A percentile compares a stretch with the other conserved stretches of the same genome.
Conservation (phyloP, 2,888 invertebrate species). For the Lasiommata megera region DNA sequence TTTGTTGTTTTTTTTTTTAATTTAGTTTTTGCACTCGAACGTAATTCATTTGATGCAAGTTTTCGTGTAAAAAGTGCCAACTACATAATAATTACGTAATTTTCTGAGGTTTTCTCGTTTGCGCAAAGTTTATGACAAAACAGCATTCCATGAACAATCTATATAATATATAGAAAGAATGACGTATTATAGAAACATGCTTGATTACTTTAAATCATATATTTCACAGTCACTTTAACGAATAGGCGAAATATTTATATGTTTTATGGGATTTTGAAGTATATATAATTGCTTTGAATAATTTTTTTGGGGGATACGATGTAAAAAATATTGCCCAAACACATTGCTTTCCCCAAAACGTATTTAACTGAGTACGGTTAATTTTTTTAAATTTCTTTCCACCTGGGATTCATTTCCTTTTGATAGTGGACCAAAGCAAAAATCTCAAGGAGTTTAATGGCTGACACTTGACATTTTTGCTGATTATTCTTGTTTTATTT, state of each 20-base stretch:
- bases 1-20: neutral
- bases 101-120: too few species aligned
- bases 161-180: too few species aligned
- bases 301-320: constrained; percentile 18
- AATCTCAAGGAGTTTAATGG: constrained; percentile 72
- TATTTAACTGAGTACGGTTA: neutral
- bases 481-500: constrained; percentile 14
- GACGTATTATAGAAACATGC: too few species aligned
- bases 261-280: neutral
- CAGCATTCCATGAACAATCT: too few species aligned
- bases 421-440: constrained; percentile 47
- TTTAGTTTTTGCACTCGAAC: constrained; percentile 1
- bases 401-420: neutral
- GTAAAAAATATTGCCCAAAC: constrained; percentile 24
- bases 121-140: too few species aligned
- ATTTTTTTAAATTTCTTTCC: neutral
- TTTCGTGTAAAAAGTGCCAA: neutral
- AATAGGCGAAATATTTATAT: too few species aligned
- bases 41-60: neutral
- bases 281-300: neutral
- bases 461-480: constrained; percentile 77
- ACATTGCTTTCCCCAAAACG: constrained; percentile 34
- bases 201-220: too few species aligned
- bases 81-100: too few species aligned
- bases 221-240: too few species aligned